phyloP scores from a whole-genome alignment of 2,888 invertebrate genomes.

The Oeneis ivallda region DNA sequence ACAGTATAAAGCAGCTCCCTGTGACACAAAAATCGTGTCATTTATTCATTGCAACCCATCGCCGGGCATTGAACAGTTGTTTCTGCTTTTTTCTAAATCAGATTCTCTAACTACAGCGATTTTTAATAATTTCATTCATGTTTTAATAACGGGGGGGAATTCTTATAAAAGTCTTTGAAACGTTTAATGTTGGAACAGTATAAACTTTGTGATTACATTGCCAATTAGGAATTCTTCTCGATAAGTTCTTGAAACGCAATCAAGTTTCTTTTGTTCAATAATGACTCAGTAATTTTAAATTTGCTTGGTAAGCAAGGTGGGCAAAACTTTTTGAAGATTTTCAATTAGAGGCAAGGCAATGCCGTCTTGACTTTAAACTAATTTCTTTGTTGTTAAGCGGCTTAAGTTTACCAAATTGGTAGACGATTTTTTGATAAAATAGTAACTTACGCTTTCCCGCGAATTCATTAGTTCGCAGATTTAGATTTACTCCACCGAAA shows the following conservation, averaged over 20 bases:
- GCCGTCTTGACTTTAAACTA: neutral
- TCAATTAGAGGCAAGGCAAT: neutral
- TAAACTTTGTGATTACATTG: constrained; percentile 19
- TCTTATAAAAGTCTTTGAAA: neutral
- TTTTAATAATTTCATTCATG: neutral
- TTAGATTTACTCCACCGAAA: too few relatives aligned
- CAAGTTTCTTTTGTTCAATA: constrained; percentile 23
- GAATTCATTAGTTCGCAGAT: too few relatives aligned
- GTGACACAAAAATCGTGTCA: too few relatives aligned
- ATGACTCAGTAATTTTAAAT: constrained; percentile 20
- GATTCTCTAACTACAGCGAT: too few relatives aligned
- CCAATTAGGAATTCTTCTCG: constrained; percentile 21
- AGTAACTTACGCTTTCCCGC: neutral
- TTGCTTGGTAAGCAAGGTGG: constrained; percentile 16
- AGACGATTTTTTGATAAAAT: neutral
- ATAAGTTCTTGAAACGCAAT: constrained; percentile 19
- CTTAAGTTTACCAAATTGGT: neutral
- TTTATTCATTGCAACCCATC: too few relatives aligned
- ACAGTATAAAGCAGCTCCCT: too few relatives aligned
- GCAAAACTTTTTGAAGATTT: constrained; percentile 13
- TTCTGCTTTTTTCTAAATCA: too few relatives aligned
- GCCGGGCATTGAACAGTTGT: too few relatives aligned
- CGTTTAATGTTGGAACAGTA: constrained; percentile 12
- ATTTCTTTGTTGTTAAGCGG: constrained; percentile 4
- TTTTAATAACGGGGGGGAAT: neutral